Base-by-base conservation (phyloP, 2,888 invertebrate genomes). In the Furcula furcula region DNA sequence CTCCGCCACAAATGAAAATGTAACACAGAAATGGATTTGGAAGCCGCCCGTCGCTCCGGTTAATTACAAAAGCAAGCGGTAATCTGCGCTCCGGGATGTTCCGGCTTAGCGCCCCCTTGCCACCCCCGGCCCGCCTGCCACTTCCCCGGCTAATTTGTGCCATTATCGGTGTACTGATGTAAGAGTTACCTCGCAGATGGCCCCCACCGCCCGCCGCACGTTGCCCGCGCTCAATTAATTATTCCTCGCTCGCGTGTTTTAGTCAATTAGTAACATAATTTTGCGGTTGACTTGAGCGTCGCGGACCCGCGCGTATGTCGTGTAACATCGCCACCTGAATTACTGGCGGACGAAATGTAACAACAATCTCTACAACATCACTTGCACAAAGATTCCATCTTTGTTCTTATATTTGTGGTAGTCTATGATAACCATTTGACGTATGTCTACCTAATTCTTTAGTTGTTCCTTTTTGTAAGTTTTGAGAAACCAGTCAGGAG, bases 31-130 rank as follows among this genome's bases (percentile, higher is more conserved):
- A 88, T 87, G 88, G 88, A 87, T 88, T 88, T 84, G 86, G 87
- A 86, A 84, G 86, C 87, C 86, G 84, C 85, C 85, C 85, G 87
- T 85, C 85, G 87, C 87, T 84, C 82, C 86, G 86, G 88, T 88
- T 88, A 88, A 88, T 88, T 88, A 88, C 88, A 87, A 88, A 87
- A 88, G 88, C 88, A 88, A 88, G 87, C 88, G 87, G 88, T 87
- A 87, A 87, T 87, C 88, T 87, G 87, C 88, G 86, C 88, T 81
- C 83, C 77, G 87, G 87, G 87, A 87, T 87, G 87, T 87, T 86
- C 87, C 86, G 86, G 87, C 86, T 86, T 87, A 86, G 82, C 85
- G 82, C 80, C 80, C 85, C 84, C 47, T 65, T 59, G 53, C 71
- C 63, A 66, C 65, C 55, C 69, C 53, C 57, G 53, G 55, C 46